Evolutionary conservation across 1,140 invertebrate genomes (phyloP), one percentile per base, ranked within the genome.

Genomic region (Listronotus bonariensis): DNA sequence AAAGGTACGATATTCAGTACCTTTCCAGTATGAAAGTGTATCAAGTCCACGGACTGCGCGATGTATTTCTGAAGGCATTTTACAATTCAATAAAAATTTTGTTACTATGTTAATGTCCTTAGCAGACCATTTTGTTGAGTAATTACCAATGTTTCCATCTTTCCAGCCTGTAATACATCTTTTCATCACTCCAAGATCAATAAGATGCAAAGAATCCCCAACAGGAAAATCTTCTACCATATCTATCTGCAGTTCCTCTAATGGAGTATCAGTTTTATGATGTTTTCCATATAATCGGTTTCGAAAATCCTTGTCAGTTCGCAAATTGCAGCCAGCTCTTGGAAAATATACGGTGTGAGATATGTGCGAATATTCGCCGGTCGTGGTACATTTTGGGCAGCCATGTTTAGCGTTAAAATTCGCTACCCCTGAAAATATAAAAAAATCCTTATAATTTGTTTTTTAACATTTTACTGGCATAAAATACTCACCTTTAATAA

Each of bases 171-270:
- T 42, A 8, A 70, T 42, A 40, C 67, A 65, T 52, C 64, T 53
- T 64, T 74, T 73, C 67, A 69, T 71, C 18, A 72, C 42, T 31
- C 70, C 68, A 18, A 72, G 59, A 45, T 72, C 64, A 15, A 72
- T 59, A 9, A 74, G 46, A 56, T 74, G 66, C 10, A 71, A 40
- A 8, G 63, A 64, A 65, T 72, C 69, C 18, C 36, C 49, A 0
- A 72, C 60, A 11, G 67, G 68, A 65, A 72, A 72, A 43, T 64
- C 57, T 60, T 69, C 45, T 11, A 74, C 38, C 70, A 74, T 69
- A 54, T 74, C 53, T 14, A 70, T 66, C 11, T 42, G 60, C 14
- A 70, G 42, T 17, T 49, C 15, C 40, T 46, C 17, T 43, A 74
- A 56, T 17, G 70, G 65, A 10, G 70, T 58, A 45, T 70, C 40